Base-by-base conservation (phyloP, 2,888 invertebrate genomes). In the Mechanitis messenoides region DNA sequence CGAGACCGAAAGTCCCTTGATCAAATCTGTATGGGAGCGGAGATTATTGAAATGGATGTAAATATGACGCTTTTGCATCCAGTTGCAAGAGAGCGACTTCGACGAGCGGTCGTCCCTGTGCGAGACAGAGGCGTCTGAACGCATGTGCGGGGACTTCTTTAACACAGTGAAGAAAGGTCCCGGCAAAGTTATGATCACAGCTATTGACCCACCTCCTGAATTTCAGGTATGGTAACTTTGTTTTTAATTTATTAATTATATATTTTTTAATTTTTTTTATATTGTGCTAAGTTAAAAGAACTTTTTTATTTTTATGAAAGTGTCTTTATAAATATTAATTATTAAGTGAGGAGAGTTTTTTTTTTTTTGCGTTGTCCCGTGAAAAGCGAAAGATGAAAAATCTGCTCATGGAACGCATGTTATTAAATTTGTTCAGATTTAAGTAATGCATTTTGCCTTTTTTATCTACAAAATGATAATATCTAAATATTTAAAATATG, bases 171-270 rank as follows among this genome's bases (percentile, higher is more conserved):
- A 95, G 77, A 95, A 95, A 83, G 95, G 94, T 33, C 95, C 95
- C 9, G 91, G 92, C 64, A 88, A 92, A 75, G 93, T 93, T 58
- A 91, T 91, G 71, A 76, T 91, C 59, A 87, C 91, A 45, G 92
- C 94, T 20, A 95, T 96, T 69, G 95, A 95, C 76, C 96, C 96
- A 65, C 96, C 96, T 20, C 94, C 93, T 20, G 95, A 96, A 79
- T 96, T 96, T 85, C 96, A 96, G 87, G 95, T 91, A 80, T 59
- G 65, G 66, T 53, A 57, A 33, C 54, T 60, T 33, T 38, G 31
- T 55, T 54, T 33, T n/a, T 55, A 45, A 42, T 20, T 28, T 53
- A 60, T 63, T 64, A 56, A 35, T 54, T 33, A 50, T 45, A 33
- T 3, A 38, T 28, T 20, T 59, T 50, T 31, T n/a, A 28, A 9